Evolutionary conservation across 2,797 vertebrate species (phyloP).

Genomic region (Peromyscus eremicus): DNA sequence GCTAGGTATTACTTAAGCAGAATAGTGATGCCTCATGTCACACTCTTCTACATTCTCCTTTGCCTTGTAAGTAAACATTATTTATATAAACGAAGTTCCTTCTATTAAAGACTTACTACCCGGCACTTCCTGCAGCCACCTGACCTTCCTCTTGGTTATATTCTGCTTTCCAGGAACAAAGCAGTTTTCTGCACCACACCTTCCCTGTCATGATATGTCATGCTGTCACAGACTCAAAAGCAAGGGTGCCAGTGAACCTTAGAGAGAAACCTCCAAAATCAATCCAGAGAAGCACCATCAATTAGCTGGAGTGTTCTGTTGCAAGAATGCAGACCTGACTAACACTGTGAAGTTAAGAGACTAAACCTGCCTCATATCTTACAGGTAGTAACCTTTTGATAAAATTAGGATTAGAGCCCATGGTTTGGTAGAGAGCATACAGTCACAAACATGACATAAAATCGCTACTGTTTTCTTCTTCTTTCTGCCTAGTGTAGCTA

Average conservation of each 20-base stretch:
- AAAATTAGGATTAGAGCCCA: background rate
- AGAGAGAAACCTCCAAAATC: background rate
- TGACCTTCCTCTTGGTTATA: background rate
- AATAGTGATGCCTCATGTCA: background rate
- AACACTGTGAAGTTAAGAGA: background rate
- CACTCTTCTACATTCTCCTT: background rate
- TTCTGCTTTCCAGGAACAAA: background rate
- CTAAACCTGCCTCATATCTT: background rate
- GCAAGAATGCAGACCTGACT: background rate
- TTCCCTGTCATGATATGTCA: background rate
- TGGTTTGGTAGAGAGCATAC: background rate
- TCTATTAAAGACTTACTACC: background rate
- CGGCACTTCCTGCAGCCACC: background rate
- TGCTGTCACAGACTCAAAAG: background rate
- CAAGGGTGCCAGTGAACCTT: background rate
- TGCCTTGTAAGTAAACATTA: background rate
- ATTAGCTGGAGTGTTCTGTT: background rate
- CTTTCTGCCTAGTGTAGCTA: too few relatives aligned
- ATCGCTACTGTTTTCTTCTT: background rate
- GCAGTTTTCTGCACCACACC: background rate
- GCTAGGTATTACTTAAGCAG: background rate
- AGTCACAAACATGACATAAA: background rate
- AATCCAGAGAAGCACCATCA: background rate
- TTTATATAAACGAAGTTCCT: background rate
- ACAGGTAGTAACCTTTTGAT: background rate